A percentile compares a stretch with the other conserved stretches of the same genome.
phyloP scores from a whole-genome alignment of 1,140 invertebrate species.

The Dryas iulia region DNA sequence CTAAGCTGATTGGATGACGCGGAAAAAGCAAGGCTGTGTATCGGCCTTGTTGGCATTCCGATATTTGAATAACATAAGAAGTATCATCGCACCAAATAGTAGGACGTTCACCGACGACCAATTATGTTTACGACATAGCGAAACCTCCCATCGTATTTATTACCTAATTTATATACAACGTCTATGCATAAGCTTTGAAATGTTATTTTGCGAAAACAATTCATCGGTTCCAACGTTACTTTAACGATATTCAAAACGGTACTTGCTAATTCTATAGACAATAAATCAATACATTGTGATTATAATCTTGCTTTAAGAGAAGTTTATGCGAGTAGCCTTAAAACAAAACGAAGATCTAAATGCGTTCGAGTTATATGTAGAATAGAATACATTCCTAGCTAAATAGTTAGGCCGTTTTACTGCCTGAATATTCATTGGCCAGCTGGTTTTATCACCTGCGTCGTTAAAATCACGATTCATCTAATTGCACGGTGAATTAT shows the following conservation, averaged over 20 bases:
- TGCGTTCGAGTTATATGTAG: slow-evolving; percentile 20
- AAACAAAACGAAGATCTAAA: slow-evolving; percentile 23
- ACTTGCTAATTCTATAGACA: neutral
- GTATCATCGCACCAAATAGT: slow-evolving; percentile 16
- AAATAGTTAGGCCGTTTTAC: slow-evolving; percentile 23
- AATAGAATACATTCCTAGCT: slow-evolving; percentile 8
- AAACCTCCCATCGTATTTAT: slow-evolving; percentile 6
- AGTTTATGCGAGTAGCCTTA: neutral
- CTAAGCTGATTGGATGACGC: slow-evolving; percentile 69
- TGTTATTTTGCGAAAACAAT: slow-evolving; percentile 3
- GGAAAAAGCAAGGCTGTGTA: slow-evolving; percentile 66
- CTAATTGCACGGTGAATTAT: slow-evolving; percentile 27
- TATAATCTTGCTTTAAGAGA: slow-evolving; percentile 7
- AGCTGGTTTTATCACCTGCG: slow-evolving; percentile 18
- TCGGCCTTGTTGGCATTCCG: slow-evolving; percentile 66
- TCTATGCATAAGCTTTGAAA: neutral
- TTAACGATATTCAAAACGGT: slow-evolving; percentile 7
- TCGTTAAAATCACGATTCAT: slow-evolving; percentile 28
- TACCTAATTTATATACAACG: slow-evolving; percentile 2
- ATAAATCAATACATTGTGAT: slow-evolving; percentile 2
- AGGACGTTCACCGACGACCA: slow-evolving; percentile 14
- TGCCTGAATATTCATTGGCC: slow-evolving; percentile 18
- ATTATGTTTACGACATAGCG: slow-evolving; percentile 13
- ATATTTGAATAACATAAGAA: slow-evolving; percentile 41
- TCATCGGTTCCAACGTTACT: neutral